Percentiles rank a stretch among this genome's conserved stretches.
phyloP scores from a whole-genome alignment of 2,797 vertebrate species.

The Myoxocephalus aenaeus region DNA sequence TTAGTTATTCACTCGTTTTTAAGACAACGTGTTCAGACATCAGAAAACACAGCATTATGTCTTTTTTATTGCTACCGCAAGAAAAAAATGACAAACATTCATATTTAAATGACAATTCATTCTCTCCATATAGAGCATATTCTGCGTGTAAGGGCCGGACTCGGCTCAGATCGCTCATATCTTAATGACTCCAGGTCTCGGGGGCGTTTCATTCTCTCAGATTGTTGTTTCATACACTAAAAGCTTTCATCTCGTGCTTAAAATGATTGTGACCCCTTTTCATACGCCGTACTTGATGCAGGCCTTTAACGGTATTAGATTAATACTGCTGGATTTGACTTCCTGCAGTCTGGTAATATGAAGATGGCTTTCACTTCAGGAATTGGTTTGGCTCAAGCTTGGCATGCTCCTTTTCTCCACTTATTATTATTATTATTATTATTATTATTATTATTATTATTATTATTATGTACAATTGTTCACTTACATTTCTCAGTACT shows the following conservation, averaged over 20 bases:
- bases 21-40: neutral
- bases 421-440: conserved; percentile 1
- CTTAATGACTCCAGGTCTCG: conserved; percentile 36
- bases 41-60: neutral
- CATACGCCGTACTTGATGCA: conserved; percentile 21
- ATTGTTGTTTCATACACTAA: conserved; percentile 59
- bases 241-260: conserved; percentile 50
- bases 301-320: conserved; percentile 50
- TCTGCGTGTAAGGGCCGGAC: conserved; percentile 4
- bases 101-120: neutral
- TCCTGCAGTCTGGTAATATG: conserved; percentile 76
- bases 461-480: too few species aligned
- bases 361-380: conserved; percentile 80
- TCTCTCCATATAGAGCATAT: neutral
- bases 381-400: conserved; percentile 83
- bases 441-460: neutral
- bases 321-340: conserved; percentile 47
- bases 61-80: neutral
- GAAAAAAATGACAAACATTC: too few species aligned
- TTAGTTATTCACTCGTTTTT: neutral
- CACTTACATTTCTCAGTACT: neutral
- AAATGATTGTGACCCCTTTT: conserved; percentile 43
- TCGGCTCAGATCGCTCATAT: conserved; percentile 45
- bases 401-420: conserved; percentile 63
- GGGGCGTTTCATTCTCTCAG: conserved; percentile 15